A percentile compares a stretch with the other conserved stretches of the same genome.
Conservation (phyloP, 2,888 invertebrate species). For the Blastobasis lacticolella region DNA sequence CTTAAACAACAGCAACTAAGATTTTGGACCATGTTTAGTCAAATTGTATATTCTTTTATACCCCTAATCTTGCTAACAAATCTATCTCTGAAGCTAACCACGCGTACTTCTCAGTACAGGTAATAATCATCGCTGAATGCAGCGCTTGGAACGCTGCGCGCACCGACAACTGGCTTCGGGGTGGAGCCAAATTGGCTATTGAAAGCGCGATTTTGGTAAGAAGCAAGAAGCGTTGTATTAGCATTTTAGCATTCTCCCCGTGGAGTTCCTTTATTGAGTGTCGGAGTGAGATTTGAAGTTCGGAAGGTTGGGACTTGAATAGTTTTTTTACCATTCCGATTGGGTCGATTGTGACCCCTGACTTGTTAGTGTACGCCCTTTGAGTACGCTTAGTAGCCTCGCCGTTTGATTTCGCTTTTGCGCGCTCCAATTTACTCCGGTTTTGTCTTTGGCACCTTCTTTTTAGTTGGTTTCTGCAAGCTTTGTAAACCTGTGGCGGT, state of each 20-base stretch:
- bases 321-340: conserved; percentile 62
- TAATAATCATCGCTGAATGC: no score
- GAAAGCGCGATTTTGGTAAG: conserved; percentile 69
- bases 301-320: conserved; percentile 27
- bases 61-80: no score
- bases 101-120: no score
- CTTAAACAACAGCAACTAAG: no score
- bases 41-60: no score
- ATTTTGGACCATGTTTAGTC: no score
- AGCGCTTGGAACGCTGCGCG: no score
- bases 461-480: conserved; percentile 26
- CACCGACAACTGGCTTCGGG: conserved; percentile 15
- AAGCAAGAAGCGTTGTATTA: conserved; percentile 62
- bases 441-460: conserved; percentile 32
- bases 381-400: no score
- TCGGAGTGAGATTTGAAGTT: neutral
- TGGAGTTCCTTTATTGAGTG: conserved; percentile 48
- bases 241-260: conserved; percentile 46
- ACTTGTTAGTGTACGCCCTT: conserved; percentile 34
- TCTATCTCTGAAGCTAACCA: no score
- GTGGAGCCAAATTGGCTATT: conserved; percentile 69
- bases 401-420: no score
- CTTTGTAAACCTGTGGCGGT: conserved; percentile 16
- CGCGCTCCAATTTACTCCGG: no score
- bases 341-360: conserved; percentile 58